Evolutionary conservation across 2,888 invertebrate genomes (phyloP).

Genomic region (Hirtodrosophila cameraria): DNA sequence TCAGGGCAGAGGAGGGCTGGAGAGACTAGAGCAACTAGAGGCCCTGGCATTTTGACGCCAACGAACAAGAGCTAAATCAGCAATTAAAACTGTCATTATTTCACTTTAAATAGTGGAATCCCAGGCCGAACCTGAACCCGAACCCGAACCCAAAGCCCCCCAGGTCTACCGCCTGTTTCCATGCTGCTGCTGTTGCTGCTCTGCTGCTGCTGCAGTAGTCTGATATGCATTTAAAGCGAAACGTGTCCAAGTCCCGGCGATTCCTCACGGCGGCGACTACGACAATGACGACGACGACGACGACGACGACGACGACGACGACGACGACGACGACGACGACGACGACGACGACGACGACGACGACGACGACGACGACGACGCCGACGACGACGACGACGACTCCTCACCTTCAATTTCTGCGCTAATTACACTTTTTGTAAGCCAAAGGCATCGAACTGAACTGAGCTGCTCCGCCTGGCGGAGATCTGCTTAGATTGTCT

Average conservation of each 20-base stretch:
- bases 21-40: slow-evolving; percentile 38
- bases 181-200: not conserved
- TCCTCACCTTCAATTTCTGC: slow-evolving; percentile 77
- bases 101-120: slow-evolving; percentile 67
- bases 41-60: slow-evolving; percentile 71
- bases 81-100: slow-evolving; percentile 79
- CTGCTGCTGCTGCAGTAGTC: slow-evolving; percentile 38
- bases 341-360: not conserved
- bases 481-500: slow-evolving; percentile 71
- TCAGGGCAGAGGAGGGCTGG: not conserved
- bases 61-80: slow-evolving; percentile 66
- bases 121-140: not conserved
- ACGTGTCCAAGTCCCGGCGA: slow-evolving; percentile 66
- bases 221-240: slow-evolving; percentile 79
- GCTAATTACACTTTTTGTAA: slow-evolving; percentile 83
- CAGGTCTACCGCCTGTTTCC: not conserved
- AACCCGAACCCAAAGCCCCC: slow-evolving; percentile 1
- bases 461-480: slow-evolving; percentile 16
- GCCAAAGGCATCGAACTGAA: slow-evolving; percentile 58
- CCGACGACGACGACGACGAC: slow-evolving; percentile 11
- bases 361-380: not conserved
- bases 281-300: not conserved
- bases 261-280: slow-evolving; percentile 1
- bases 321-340: slow-evolving; percentile 15
- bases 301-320: slow-evolving; percentile 10